Conservation (phyloP, 2,888 invertebrate species). For the Hirudinaria manillensis region DNA sequence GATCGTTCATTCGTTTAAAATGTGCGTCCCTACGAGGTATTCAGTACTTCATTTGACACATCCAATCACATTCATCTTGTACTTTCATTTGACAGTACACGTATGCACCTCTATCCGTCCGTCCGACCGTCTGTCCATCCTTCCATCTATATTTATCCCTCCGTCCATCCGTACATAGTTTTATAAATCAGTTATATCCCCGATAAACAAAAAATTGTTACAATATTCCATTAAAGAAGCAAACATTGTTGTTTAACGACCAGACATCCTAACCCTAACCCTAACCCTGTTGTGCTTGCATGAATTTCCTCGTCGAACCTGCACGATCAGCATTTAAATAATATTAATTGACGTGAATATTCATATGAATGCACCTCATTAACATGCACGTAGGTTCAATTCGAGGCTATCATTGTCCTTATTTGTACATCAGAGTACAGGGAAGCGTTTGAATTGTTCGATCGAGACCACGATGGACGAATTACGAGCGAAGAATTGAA, state of each 20-base stretch:
- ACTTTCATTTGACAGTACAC: too few relatives aligned
- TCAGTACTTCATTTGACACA: too few relatives aligned
- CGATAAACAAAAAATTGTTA: too few relatives aligned
- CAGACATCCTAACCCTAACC: too few relatives aligned
- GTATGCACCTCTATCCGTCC: too few relatives aligned
- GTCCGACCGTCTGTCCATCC: neutral
- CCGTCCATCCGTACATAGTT: neutral
- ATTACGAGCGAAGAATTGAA: slow-evolving; percentile 38
- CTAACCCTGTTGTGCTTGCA: neutral
- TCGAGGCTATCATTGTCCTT: neutral
- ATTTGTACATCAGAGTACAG: slow-evolving; percentile 34
- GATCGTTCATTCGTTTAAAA: neutral
- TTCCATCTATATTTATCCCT: neutral
- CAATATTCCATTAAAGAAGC: too few relatives aligned
- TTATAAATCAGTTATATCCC: neutral
- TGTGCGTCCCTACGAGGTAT: too few relatives aligned
- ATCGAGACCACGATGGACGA: slow-evolving; percentile 39
- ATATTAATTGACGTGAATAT: too few relatives aligned
- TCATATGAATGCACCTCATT: too few relatives aligned
- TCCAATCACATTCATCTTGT: too few relatives aligned
- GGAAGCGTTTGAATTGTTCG: slow-evolving; percentile 40
- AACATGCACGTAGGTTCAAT: neutral
- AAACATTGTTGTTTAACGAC: too few relatives aligned
- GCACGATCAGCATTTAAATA: too few relatives aligned
- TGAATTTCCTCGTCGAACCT: neutral